Evolutionary conservation across 2,888 invertebrate genomes (phyloP), one percentile per base, ranked within the genome.

Genomic region (Eurois occulta): DNA sequence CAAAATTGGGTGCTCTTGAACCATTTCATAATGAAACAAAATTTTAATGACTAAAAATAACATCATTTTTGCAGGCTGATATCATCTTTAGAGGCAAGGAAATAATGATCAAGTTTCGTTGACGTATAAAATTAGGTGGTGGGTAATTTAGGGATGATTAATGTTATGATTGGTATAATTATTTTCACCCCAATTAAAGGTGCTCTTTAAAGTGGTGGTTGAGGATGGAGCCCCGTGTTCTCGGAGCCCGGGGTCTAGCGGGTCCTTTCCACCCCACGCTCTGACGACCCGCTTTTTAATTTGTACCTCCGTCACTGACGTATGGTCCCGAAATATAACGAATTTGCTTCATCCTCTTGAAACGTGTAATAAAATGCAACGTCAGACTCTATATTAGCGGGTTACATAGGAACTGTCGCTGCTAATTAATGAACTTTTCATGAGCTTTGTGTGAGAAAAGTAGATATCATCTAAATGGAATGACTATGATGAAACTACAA

Each of bases 141-240:
- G 46, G 62, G 48, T 80, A 84, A 84, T 84, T 88, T 78, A 55
- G n/a, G 72, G 35, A 78, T 88, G 80, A 88, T 86, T 86, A 86
- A 87, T 85, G 87, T 80, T 81, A 71, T 87, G 78, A 87, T 86
- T 84, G 81, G 76, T 69, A 46, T 85, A 88, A 87, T 86, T 88
- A 86, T 86, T 86, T 88, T 88, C 80, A 86, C 77, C 87, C 80
- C 77, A 85, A 79, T 83, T 80, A 79, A 71, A 75, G 79, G 83
- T 82, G 41, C 74, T 78, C 76, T 69, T 85, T 81, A 72, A 70
- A 78, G 84, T 70, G 74, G 74, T 72, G 67, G 64, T 67, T 71
- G 67, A 67, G 70, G 85, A 78, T 38, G 70, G 52, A 70, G 64
- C 67, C 32, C 24, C 43, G 80, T 21, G 52, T 28, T 70, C 35